phyloP scores from a whole-genome alignment of 2,797 vertebrate genomes.

The Smutsia gigantea region DNA sequence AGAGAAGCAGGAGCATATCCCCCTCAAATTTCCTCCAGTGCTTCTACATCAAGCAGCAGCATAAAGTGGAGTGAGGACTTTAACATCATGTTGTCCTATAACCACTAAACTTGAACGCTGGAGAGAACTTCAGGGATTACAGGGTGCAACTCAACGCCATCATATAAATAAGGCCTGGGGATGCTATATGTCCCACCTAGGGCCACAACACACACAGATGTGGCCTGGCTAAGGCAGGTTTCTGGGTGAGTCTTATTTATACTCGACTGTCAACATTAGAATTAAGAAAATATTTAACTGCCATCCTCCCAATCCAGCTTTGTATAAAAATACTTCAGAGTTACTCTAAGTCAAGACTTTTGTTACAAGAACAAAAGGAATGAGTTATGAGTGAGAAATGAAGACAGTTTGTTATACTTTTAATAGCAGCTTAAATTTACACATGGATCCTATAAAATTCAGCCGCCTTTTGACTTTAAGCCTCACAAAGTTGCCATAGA shows the following conservation, averaged over 20 bases:
- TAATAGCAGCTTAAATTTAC: not conserved
- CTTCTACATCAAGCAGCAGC: not conserved
- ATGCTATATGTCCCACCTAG: not conserved
- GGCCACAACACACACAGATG: not conserved
- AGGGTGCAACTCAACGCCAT: not conserved
- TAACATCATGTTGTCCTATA: fast-evolving
- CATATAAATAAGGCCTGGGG: not conserved
- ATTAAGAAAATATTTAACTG: not conserved
- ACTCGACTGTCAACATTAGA: not conserved
- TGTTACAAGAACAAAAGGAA: not conserved
- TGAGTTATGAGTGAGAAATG: not conserved
- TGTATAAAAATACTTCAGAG: not conserved
- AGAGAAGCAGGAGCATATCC: not conserved
- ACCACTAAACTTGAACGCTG: not conserved
- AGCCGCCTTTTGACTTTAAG: not conserved
- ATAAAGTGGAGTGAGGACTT: not conserved
- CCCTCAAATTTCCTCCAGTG: not conserved
- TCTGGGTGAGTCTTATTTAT: not conserved
- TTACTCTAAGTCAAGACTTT: not conserved
- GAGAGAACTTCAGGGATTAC: not conserved
- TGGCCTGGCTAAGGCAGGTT: not conserved
- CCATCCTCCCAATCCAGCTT: not conserved
- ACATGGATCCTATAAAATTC: not conserved
- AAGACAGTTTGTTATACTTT: not conserved
- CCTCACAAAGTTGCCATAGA: not conserved